Evolutionary conservation across 1,140 invertebrate species (phyloP).

Genomic region (Leptinotarsa lineolata): DNA sequence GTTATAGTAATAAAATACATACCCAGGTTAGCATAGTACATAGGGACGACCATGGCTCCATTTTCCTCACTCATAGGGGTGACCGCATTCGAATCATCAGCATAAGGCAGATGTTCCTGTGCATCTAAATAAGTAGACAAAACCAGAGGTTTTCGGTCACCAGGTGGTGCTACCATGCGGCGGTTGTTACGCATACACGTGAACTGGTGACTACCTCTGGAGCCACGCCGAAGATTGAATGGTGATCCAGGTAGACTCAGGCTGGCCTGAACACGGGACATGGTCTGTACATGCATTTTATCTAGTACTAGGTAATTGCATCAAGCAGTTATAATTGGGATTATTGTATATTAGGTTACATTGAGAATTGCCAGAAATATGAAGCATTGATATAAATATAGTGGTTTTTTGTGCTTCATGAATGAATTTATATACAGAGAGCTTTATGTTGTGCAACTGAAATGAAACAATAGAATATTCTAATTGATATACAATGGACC

Average conservation of each 20-base stretch:
- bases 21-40: conserved; percentile 82
- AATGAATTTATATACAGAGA: too few species aligned
- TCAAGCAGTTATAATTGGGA: too few species aligned
- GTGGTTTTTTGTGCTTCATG: too few species aligned
- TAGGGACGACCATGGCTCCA: conserved; percentile 89
- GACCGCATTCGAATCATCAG: conserved; percentile 95
- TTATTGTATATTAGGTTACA: too few species aligned
- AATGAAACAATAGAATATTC: too few species aligned
- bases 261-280: conserved; percentile 76
- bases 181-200: conserved; percentile 78
- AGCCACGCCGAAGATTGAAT: conserved; percentile 87
- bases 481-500: too few species aligned
- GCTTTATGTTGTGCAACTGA: too few species aligned
- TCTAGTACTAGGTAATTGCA: background rate
- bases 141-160: conserved; percentile 91
- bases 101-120: conserved; percentile 94
- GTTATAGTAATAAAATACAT: conserved; percentile 28
- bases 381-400: too few species aligned
- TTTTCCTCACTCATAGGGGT: conserved; percentile 98
- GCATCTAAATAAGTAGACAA: conserved; percentile 93
- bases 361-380: too few species aligned
- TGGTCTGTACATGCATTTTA: conserved; percentile 50
- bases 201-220: conserved; percentile 89
- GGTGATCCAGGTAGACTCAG: conserved; percentile 95
- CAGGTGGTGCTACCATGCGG: conserved; percentile 65